Conservation (phyloP, 2,888 invertebrate species). For the Eupithecia subumbrata region DNA sequence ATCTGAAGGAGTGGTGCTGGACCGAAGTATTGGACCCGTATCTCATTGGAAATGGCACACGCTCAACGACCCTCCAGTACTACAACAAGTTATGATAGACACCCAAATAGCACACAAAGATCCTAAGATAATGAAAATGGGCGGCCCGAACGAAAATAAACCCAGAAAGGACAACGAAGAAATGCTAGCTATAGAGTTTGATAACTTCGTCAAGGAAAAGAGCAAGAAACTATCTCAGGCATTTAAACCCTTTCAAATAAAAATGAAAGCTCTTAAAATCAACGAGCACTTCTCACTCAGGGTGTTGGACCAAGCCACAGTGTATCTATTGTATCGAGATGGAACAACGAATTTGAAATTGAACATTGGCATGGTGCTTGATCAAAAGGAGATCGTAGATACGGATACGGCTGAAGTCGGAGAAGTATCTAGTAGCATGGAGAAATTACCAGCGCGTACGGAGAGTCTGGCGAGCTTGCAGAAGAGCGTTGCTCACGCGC, state of each 20-base stretch:
- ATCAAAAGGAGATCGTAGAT: conserved; percentile 79
- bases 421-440: conserved; percentile 59
- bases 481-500: conserved; percentile 64
- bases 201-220: conserved; percentile 76
- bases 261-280: conserved; percentile 78
- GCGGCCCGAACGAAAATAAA: conserved; percentile 48
- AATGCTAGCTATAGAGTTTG: conserved; percentile 76
- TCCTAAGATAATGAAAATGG: conserved; percentile 64
- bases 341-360: conserved; percentile 70
- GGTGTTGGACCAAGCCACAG: conserved; percentile 72
- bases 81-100: conserved; percentile 79
- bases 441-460: conserved; percentile 62
- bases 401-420: conserved; percentile 69
- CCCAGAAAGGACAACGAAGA: conserved; percentile 66
- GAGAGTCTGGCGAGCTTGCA: conserved; percentile 71
- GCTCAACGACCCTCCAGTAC: conserved; percentile 74
- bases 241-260: conserved; percentile 77
- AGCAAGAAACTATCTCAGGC: conserved; percentile 68
- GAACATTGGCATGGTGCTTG: conserved; percentile 79
- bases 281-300: conserved; percentile 74
- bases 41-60: conserved; percentile 80
- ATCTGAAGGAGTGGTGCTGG: conserved; percentile 75
- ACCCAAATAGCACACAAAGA: conserved; percentile 74
- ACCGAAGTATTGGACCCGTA: conserved; percentile 70
- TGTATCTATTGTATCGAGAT: conserved; percentile 72